These are phyloP conservation scores for Philaenus spumarius DNA, from an alignment of 1,140 invertebrate species.

Conservation along the genomic window DNA sequence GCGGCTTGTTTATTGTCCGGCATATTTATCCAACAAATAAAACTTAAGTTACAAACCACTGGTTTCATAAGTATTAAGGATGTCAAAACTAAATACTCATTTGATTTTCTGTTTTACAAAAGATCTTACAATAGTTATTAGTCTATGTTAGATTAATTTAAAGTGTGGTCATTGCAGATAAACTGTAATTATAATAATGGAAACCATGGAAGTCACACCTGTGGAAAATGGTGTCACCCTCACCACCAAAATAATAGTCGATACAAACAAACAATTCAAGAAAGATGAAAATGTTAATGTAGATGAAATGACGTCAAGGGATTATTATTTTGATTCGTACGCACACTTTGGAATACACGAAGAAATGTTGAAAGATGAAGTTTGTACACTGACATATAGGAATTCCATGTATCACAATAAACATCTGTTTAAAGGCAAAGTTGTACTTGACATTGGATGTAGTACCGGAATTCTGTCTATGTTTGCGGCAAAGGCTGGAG, in stretches of 20 bases:
- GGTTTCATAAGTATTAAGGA: too few species aligned
- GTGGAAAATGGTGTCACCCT: constrained; percentile 10
- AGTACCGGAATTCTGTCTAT: constrained; percentile 99
- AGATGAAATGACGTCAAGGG: constrained; percentile 87
- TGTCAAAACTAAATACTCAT: too few species aligned
- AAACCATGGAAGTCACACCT: constrained; percentile 14
- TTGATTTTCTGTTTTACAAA: too few species aligned
- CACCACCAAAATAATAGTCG: constrained; percentile 7
- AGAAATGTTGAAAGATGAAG: constrained; percentile 99
- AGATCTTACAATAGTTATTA: too few species aligned
- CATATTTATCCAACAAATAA: too few species aligned
- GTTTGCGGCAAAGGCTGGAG: constrained; percentile 99
- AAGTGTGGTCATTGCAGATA: too few species aligned
- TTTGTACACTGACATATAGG: constrained; percentile 94
- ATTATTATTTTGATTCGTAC: constrained; percentile 99
- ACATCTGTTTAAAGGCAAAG: constrained; percentile 82
- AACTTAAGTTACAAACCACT: too few species aligned
- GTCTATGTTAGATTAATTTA: too few species aligned
- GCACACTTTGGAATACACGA: constrained; percentile 99
- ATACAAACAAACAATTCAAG: background rate
- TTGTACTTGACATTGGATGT: constrained; percentile 97
- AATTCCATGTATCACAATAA: constrained; percentile 99
- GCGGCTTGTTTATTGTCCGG: too few species aligned
- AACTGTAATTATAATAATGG: constrained; percentile 7
- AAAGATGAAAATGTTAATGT: constrained; percentile 38